Percentiles rank a stretch among this genome's conserved stretches.
These are phyloP conservation scores for Pyrrhia umbra DNA, from an alignment of 2,888 invertebrate genomes.

Conservation along the genomic window DNA sequence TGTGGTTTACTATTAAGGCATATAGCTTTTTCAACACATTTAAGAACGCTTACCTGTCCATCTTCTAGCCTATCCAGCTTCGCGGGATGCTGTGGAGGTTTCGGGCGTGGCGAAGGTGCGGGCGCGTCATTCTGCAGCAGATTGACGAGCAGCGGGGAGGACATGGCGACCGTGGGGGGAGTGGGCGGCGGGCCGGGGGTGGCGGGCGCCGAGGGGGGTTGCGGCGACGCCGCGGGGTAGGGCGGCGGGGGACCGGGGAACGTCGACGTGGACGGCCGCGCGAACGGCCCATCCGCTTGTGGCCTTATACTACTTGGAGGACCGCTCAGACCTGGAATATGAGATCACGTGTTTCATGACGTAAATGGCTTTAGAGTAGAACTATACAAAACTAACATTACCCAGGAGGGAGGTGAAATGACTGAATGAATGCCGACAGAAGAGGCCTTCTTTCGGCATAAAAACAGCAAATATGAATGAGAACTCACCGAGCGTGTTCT, in stretches of 20 bases:
- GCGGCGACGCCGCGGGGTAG: slow-evolving; percentile 72
- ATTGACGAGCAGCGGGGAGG: slow-evolving; percentile 97
- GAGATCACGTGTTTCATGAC: background rate
- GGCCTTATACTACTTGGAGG: slow-evolving; percentile 62
- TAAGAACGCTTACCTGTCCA: slow-evolving; percentile 75
- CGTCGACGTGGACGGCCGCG: slow-evolving; percentile 75
- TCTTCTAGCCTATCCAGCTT: slow-evolving; percentile 83
- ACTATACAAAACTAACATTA: too few species aligned
- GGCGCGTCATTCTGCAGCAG: slow-evolving; percentile 96
- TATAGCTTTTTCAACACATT: too few species aligned
- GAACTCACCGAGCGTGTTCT: slow-evolving; percentile 87
- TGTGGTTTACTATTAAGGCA: too few species aligned
- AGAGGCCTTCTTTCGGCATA: too few species aligned
- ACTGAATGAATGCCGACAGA: too few species aligned
- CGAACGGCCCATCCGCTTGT: slow-evolving; percentile 72
- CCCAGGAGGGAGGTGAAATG: too few species aligned
- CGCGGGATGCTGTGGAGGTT: slow-evolving; percentile 79
- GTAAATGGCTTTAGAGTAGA: too few species aligned
- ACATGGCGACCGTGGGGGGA: slow-evolving; percentile 92
- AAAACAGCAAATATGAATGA: background rate
- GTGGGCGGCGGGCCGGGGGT: slow-evolving; percentile 59
- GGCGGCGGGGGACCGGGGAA: slow-evolving; percentile 84
- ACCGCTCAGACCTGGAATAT: slow-evolving; percentile 70
- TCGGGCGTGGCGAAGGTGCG: slow-evolving; percentile 78
- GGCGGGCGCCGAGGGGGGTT: slow-evolving; percentile 38